Evolutionary conservation across 1,140 invertebrate species (phyloP), one percentile per base, ranked within the genome.

Genomic region (Drosophila bipectinata): DNA sequence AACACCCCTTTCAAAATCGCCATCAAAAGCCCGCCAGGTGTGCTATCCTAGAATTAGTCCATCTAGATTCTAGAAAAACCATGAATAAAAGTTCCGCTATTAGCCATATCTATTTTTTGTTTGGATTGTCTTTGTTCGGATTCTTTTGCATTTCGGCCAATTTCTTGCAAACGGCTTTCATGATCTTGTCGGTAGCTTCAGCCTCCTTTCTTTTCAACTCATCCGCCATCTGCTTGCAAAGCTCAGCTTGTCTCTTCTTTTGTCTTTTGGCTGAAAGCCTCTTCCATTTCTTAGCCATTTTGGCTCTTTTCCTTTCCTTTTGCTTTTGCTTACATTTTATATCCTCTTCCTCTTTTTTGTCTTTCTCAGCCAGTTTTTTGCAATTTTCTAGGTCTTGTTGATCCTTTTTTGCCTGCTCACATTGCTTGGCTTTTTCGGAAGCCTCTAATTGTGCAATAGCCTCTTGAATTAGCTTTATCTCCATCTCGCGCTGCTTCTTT

Each of bases 121-220:
- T 32, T 30, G 51, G 49, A 0, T 9, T 60, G 18, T 4, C n/a
- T 1, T 21, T 12, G 12, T 52, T 8, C 3, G 18, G 0, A 6
- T 7, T 39, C 15, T 30, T 30, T 21, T 7, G 10, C 18, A 18
- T 6, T 51, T 66, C 32, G 4, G 30, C 62, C 8, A 67, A 2
- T 10, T 34, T 67, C 41, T 67, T 52, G 34, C 63, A 64, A 1
- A 64, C 18, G 0, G 34, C n/a, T 3, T 64, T 7, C 2, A 52
- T 4, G 14, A 32, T 9, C 5, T 5, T 26, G 1, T 64, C 21
- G 10, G 15, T 15, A n/a, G 34, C 8, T 24, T 32, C n/a, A 3
- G n/a, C 47, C 0, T n/a, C 10, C 9, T n/a, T 12, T 24, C 14
- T 62, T 7, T 1, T 9, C 9, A 2, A n/a, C 3, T 8, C 45